Conservation (phyloP, 2,797 vertebrate genomes). For the Geotrypetes seraphini region DNA sequence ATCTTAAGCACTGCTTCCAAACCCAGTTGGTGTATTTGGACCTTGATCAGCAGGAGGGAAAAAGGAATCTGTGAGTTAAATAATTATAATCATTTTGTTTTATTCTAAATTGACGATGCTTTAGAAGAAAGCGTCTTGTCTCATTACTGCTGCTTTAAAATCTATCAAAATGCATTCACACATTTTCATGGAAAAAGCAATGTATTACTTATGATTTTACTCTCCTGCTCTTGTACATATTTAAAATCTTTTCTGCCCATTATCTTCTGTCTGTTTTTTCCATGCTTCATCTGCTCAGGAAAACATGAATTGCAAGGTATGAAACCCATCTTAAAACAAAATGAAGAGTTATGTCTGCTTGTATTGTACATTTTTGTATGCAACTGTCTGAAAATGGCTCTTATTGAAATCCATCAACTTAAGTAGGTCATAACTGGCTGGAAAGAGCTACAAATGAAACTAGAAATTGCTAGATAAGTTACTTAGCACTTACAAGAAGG, state of each 20-base stretch:
- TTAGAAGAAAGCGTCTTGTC: too few relatives aligned
- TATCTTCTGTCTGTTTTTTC: conserved; percentile 29
- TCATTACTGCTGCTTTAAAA: too few relatives aligned
- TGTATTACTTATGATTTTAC: too few relatives aligned
- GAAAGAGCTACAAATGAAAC: conserved; percentile 13
- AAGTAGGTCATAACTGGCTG: conserved; percentile 5
- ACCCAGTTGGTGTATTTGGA: too few relatives aligned
- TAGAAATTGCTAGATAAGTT: conserved; percentile 9
- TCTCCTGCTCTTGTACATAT: too few relatives aligned
- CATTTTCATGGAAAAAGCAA: too few relatives aligned
- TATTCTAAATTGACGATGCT: too few relatives aligned
- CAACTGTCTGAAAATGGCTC: not conserved
- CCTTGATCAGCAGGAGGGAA: too few relatives aligned
- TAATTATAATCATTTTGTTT: too few relatives aligned
- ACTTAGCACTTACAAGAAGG: conserved; percentile 17
- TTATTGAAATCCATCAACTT: conserved; percentile 1
- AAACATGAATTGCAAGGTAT: conserved; percentile 19
- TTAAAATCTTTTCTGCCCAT: conserved; percentile 12
- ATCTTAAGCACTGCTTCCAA: too few relatives aligned
- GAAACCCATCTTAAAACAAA: not conserved
- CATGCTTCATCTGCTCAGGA: conserved; percentile 24
- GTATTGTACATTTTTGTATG: not conserved
- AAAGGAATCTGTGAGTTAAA: too few relatives aligned
- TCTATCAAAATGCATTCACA: too few relatives aligned
- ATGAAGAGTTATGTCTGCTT: conserved; percentile 15